These are phyloP conservation scores for Aphaenogaster ashmeadi DNA, from an alignment of 1,140 invertebrate genomes.

Conservation along the genomic window DNA sequence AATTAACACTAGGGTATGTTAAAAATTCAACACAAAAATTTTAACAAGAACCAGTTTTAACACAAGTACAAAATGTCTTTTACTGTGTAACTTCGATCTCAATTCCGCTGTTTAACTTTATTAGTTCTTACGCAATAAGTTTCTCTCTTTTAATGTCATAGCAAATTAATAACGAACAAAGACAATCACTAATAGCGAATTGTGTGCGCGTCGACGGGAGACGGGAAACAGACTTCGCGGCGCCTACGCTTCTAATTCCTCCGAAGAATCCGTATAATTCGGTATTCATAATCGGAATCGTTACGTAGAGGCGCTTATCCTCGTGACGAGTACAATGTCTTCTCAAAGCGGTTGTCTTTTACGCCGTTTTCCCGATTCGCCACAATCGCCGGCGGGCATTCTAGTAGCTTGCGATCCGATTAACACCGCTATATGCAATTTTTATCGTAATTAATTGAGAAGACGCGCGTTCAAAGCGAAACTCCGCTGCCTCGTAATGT, in stretches of 20 bases:
- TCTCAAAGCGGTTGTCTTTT: constrained; percentile 15
- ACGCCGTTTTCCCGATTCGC: constrained; percentile 2
- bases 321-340: constrained; percentile 16
- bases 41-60: no score
- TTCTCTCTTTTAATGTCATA: not conserved
- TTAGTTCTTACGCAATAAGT: not conserved
- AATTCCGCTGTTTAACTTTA: not conserved
- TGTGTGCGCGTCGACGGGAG: not conserved
- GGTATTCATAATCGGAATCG: constrained; percentile 55
- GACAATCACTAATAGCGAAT: not conserved
- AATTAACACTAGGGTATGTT: no score
- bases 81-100: not conserved
- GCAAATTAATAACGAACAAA: constrained; percentile 5
- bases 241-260: constrained; percentile 55
- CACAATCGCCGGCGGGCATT: constrained; percentile 23
- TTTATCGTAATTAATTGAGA: constrained; percentile 45
- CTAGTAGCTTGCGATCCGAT: constrained; percentile 18
- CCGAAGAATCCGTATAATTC: constrained; percentile 63
- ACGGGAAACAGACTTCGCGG: constrained; percentile 44
- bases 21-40: no score
- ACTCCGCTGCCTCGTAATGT: not conserved
- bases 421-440: constrained; percentile 21
- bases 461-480: constrained; percentile 14
- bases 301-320: constrained; percentile 22
- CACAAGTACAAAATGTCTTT: no score